phyloP scores from a whole-genome alignment of 35 echinoderm and acorn worm species.

The Diadema setosum region DNA sequence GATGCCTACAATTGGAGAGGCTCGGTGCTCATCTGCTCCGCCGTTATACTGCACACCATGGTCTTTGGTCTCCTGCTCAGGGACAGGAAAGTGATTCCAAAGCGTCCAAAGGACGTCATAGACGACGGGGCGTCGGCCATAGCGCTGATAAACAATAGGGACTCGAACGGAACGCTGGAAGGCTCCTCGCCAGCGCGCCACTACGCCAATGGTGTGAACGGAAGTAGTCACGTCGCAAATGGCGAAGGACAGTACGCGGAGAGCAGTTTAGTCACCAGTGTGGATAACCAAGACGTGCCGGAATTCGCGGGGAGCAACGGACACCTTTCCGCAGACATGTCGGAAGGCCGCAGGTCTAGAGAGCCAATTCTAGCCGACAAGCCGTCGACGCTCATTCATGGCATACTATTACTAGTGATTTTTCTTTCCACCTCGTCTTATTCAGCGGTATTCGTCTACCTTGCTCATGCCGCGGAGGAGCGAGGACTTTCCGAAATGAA shows the following conservation, averaged over 20 bases:
- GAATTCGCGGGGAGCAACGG: background rate
- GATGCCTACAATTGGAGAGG: background rate
- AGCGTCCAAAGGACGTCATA: background rate
- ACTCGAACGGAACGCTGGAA: background rate
- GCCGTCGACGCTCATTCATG: background rate
- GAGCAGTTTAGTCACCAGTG: background rate
- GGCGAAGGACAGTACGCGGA: background rate
- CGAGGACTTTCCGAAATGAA: background rate
- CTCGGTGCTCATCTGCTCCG: background rate
- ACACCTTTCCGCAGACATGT: background rate
- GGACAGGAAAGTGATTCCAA: background rate
- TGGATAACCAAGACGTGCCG: too few relatives aligned
- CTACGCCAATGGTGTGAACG: background rate
- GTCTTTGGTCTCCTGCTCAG: background rate
- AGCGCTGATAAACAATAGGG: background rate
- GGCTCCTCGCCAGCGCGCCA: background rate
- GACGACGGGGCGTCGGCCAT: background rate
- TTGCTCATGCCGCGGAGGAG: background rate
- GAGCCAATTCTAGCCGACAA: background rate
- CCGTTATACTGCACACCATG: constrained; percentile 9
- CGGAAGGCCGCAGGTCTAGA: background rate
- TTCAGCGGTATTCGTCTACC: background rate
- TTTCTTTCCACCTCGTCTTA: constrained; percentile 1
- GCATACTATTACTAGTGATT: background rate
- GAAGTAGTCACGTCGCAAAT: background rate